Conservation (phyloP, 2,888 invertebrate species). For the Mamestra brassicae region DNA sequence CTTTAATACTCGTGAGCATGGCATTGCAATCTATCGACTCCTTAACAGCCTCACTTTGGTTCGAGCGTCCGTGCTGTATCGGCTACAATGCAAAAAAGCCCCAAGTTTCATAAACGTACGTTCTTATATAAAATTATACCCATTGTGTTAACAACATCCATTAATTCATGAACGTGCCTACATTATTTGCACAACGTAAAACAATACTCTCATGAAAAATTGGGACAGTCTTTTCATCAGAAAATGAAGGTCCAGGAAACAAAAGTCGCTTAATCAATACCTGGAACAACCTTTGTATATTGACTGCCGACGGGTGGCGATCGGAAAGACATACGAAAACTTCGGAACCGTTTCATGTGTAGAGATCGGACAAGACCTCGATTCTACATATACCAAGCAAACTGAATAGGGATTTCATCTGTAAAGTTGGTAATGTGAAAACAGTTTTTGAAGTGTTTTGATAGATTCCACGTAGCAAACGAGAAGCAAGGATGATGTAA, state of each 20-base stretch:
- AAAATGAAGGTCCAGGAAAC: conserved; percentile 33
- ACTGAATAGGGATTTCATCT: conserved; percentile 1
- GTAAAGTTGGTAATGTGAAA: background rate
- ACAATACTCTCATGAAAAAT: conserved; percentile 24
- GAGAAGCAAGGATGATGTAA: background rate
- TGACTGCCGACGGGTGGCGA: conserved; percentile 25
- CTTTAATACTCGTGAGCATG: no score
- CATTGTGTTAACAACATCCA: background rate
- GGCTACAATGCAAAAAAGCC: no score
- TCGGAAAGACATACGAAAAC: conserved; percentile 28
- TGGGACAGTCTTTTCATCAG: conserved; percentile 20
- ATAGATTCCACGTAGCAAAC: background rate
- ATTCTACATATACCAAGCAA: background rate
- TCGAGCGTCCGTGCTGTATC: no score
- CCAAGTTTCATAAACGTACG: no score
- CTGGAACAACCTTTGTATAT: conserved; percentile 14
- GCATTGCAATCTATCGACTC: no score
- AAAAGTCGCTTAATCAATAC: conserved; percentile 44
- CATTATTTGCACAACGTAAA: conserved; percentile 28
- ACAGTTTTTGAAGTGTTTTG: background rate
- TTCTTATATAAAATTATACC: background rate
- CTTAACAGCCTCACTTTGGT: no score
- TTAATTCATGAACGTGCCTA: conserved; percentile 5
- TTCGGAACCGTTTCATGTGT: conserved; percentile 18
- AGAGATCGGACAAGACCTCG: background rate